Base-by-base conservation (phyloP, 2,797 vertebrate genomes). In the Gadopsis marmoratus region DNA sequence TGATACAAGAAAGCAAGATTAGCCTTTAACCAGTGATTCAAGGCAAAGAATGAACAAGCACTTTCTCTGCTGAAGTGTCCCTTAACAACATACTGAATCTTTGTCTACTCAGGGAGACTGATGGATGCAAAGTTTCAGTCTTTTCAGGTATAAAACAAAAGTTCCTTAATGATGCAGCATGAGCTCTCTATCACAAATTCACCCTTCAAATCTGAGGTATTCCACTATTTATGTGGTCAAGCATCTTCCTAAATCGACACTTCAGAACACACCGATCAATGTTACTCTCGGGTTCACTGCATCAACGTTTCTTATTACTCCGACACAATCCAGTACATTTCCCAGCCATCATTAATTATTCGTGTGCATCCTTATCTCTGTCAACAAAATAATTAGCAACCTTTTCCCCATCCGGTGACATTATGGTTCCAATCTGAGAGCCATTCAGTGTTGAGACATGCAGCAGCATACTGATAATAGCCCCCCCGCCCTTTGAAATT, bases 371-470 rank as follows among this genome's bases (percentile, higher is more conserved):
- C 74, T 81, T 78, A 58, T 88, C 82, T 83, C 71, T 80, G 79
- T 81, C 85, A 88, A 78, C 78, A 86, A 62, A 39, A 60, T 86
- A 84, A 91, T 91, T 89, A 83, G 82, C 75, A 76, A 80, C 62
- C 71, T 74, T 85, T 84, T 88, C 63, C 72, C 78, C 76, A 82
- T 84, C 64, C 26, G 10, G 29, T 88, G 84, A 82, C 81, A 84
- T 80, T 75, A 85, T 53, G 75, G 68, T 70, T 88, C 71, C 53
- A 73, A 50, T 85, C 73, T 81, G 65, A 85, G 77, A 73, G 81
- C 82, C 78, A 67, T 83, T 87, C 77, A 70, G 75, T 47, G 43
- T 53, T 2, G 50, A 81, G 81, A 72, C 78, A 60, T 59, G 61
- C 59, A 74, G 73, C 50, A 54, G 66, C 61, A 78, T 71, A 69